A percentile compares a stretch with the other conserved stretches of the same genome.
These are phyloP conservation scores for Phyllotreta striolata DNA, from an alignment of 2,888 invertebrate genomes.

Conservation along the genomic window DNA sequence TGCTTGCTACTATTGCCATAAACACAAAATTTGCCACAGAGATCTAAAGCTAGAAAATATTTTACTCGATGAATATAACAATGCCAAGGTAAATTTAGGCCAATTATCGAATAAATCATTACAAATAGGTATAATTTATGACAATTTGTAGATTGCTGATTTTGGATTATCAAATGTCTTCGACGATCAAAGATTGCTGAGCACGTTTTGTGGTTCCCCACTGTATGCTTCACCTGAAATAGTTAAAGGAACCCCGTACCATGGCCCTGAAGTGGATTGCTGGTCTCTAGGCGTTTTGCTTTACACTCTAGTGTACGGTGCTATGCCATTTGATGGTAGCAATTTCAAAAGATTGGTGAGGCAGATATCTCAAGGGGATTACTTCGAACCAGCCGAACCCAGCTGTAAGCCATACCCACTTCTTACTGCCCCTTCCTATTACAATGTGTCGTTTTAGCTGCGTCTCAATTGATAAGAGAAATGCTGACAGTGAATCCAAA, in stretches of 20 bases:
- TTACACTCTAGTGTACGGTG: slow-evolving; percentile 98
- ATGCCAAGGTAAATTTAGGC: slow-evolving; percentile 80
- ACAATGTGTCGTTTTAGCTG: too few species aligned
- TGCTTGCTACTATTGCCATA: slow-evolving; percentile 97
- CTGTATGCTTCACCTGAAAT: slow-evolving; percentile 98
- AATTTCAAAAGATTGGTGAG: slow-evolving; percentile 96
- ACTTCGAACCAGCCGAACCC: slow-evolving; percentile 94
- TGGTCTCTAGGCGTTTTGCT: slow-evolving; percentile 96
- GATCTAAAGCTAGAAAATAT: slow-evolving; percentile 97
- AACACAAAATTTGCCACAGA: slow-evolving; percentile 96
- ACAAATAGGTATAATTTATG: not conserved
- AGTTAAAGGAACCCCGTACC: slow-evolving; percentile 95
- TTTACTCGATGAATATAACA: slow-evolving; percentile 88
- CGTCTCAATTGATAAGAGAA: slow-evolving; percentile 91
- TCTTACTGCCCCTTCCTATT: too few species aligned
- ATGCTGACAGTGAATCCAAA: slow-evolving; percentile 94
- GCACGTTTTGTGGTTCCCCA: slow-evolving; percentile 96
- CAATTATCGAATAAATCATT: slow-evolving; percentile 3
- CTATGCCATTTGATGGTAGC: slow-evolving; percentile 99
- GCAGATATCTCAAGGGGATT: slow-evolving; percentile 97
- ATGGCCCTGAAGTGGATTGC: slow-evolving; percentile 95
- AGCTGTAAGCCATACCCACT: slow-evolving; percentile 73
- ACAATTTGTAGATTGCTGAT: slow-evolving; percentile 86
- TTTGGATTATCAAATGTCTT: slow-evolving; percentile 98
- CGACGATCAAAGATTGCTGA: slow-evolving; percentile 83